phyloP scores from a whole-genome alignment of 2,113 vertebrate species.

The Oncorhynchus masou region DNA sequence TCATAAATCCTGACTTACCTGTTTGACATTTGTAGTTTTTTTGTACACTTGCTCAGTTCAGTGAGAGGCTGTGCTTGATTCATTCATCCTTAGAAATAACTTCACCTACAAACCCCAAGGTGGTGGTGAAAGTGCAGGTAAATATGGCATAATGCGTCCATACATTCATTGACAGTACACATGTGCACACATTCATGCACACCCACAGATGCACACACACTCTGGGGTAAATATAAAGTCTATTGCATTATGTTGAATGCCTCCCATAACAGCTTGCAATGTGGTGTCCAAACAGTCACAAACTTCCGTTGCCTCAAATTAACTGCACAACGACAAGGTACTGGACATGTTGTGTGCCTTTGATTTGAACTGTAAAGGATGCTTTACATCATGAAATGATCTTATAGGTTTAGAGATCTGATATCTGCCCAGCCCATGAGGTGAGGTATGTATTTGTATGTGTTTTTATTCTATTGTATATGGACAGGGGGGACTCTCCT shows the following conservation, averaged over 20 bases:
- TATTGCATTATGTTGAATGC: conserved; percentile 53
- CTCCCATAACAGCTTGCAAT: conserved; percentile 40
- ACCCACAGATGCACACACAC: conserved; percentile 3
- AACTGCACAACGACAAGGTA: conserved; percentile 32
- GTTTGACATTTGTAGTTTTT: conserved; percentile 61
- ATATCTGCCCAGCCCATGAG: neutral
- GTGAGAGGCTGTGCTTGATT: conserved; percentile 26
- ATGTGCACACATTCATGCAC: conserved; percentile 13
- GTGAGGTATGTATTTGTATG: neutral
- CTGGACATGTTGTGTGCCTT: neutral
- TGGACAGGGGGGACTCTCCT: neutral
- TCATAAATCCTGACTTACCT: conserved; percentile 74
- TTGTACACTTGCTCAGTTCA: conserved; percentile 31
- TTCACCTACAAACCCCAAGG: conserved; percentile 25
- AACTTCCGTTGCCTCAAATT: conserved; percentile 47
- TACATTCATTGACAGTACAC: neutral
- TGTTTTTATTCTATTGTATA: neutral
- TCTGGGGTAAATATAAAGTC: conserved; percentile 20
- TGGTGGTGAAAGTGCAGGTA: conserved; percentile 1
- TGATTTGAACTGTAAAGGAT: neutral
- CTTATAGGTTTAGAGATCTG: neutral
- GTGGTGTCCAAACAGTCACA: conserved; percentile 39
- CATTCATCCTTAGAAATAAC: conserved; percentile 3
- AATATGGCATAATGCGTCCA: neutral
- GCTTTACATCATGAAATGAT: neutral